Conservation (phyloP, 2,797 vertebrate species). For the Acanthiza pusilla region DNA sequence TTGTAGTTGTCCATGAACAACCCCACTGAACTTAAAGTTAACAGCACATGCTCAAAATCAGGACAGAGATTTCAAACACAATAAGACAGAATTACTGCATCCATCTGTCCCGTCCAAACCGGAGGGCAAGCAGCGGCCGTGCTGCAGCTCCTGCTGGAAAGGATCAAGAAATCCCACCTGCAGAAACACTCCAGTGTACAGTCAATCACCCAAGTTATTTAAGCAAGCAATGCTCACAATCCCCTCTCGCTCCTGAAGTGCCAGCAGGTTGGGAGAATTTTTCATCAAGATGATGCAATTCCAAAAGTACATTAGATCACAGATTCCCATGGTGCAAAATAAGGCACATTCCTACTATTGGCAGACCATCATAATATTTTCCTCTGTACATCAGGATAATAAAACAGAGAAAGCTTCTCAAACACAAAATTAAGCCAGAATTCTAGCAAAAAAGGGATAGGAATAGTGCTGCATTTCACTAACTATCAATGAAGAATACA, state of each 20-base stretch:
- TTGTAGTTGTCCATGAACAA: background rate
- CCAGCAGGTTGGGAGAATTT: background rate
- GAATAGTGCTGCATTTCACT: background rate
- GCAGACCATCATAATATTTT: background rate
- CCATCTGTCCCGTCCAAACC: background rate
- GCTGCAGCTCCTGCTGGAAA: background rate
- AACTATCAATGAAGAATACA: background rate
- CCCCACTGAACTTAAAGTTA: background rate
- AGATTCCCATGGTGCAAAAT: background rate
- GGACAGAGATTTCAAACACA: background rate
- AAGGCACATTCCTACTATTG: fast-evolving
- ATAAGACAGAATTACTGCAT: background rate
- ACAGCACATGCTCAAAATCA: background rate
- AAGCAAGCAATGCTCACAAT: background rate
- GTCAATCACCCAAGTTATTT: background rate
- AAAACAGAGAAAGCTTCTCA: background rate
- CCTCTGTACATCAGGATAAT: background rate
- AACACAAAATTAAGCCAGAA: conserved; percentile 44
- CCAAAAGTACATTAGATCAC: background rate
- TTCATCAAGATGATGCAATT: background rate
- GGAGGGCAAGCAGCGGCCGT: background rate
- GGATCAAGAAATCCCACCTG: background rate
- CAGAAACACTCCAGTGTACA: fast-evolving
- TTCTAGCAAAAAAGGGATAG: background rate
- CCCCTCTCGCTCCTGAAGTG: background rate